Percentiles rank a stretch among this genome's conserved stretches.
These are phyloP conservation scores for Erythrocebus patas DNA, from an alignment of 2,113 vertebrate species.

Conservation along the genomic window DNA sequence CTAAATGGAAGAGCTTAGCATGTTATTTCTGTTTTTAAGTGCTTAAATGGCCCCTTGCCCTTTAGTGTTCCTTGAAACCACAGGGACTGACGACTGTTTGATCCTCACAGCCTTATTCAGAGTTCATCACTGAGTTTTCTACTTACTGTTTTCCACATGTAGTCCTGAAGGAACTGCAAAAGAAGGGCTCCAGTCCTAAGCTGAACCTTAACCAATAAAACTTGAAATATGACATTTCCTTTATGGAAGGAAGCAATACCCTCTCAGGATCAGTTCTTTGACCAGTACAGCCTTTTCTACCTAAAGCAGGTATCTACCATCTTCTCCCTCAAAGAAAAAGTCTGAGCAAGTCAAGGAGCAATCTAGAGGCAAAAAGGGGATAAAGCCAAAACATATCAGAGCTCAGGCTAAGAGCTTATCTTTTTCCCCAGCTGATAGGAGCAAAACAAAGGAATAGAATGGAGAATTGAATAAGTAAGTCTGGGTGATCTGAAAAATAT, in stretches of 20 bases:
- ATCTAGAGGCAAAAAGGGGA: not conserved
- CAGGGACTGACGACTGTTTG: not conserved
- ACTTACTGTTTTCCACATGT: not conserved
- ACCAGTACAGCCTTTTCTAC: not conserved
- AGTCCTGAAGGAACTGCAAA: not conserved
- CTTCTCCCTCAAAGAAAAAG: not conserved
- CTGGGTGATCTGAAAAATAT: not conserved
- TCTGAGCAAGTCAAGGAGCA: not conserved
- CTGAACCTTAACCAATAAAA: constrained; percentile 60
- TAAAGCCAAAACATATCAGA: not conserved
- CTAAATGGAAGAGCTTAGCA: not conserved
- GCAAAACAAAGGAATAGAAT: not conserved
- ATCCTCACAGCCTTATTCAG: not conserved
- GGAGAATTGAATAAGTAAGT: not conserved
- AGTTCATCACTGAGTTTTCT: not conserved
- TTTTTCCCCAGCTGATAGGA: not conserved
- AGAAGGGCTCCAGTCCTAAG: constrained; percentile 30
- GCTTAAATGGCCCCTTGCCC: not conserved
- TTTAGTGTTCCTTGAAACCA: not conserved
- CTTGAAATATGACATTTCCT: constrained; percentile 34
- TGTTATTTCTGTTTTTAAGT: constrained; percentile 22
- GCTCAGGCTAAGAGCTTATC: not conserved
- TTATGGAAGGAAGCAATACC: not conserved
- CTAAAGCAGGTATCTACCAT: not conserved
- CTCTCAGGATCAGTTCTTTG: not conserved